Conservation (phyloP, 2,888 invertebrate species). For the Caenorhabditis sp. region DNA sequence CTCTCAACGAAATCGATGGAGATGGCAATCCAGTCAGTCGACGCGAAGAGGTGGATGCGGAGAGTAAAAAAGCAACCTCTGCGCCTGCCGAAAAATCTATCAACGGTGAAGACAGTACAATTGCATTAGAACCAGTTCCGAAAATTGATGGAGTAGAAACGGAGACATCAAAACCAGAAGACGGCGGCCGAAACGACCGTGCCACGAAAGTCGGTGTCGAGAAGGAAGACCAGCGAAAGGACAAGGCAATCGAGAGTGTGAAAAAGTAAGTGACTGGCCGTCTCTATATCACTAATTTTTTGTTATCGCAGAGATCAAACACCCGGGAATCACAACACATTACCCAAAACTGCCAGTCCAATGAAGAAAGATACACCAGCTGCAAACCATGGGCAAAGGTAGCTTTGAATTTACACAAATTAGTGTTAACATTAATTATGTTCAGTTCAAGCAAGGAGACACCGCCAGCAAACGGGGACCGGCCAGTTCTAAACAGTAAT, state of each 20-base stretch:
- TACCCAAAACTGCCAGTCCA: neutral
- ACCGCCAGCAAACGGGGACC: neutral
- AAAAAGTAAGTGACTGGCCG: neutral
- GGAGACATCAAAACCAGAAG: constrained; percentile 4
- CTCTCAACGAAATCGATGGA: neutral
- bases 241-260: neutral
- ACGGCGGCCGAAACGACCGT: neutral
- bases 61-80: neutral
- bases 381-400: neutral
- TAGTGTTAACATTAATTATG: too few relatives aligned
- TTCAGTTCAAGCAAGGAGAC: too few relatives aligned
- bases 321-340: neutral
- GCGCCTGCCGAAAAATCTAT: neutral
- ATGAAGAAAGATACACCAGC: neutral
- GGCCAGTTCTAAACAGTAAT: neutral
- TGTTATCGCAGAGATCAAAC: constrained; percentile 1
- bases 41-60: neutral
- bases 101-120: neutral
- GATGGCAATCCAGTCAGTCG: neutral
- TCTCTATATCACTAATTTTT: neutral
- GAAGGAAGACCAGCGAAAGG: neutral
- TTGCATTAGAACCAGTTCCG: constrained; percentile 5
- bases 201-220: neutral
- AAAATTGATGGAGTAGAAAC: constrained; percentile 5
- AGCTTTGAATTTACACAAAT: too few relatives aligned